These are phyloP conservation scores for Eriocheir sinensis DNA, from an alignment of 1,140 invertebrate genomes.

Conservation along the genomic window DNA sequence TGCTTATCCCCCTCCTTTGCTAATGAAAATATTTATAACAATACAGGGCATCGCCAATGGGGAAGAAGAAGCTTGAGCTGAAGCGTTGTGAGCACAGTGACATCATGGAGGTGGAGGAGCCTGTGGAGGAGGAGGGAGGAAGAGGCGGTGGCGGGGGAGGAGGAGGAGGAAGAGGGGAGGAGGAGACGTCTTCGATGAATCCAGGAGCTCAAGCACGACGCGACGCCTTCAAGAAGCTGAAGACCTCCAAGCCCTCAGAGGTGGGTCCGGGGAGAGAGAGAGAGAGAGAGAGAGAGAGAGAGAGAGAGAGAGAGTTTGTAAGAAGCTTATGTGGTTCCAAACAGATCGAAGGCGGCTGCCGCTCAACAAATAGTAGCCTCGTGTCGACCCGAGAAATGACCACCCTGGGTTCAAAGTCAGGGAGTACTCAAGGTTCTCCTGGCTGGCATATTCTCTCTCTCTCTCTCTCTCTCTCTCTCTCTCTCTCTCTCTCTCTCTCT, in stretches of 20 bases:
- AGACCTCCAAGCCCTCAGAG: background rate
- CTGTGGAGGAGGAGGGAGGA: background rate
- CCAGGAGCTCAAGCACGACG: conserved; percentile 38
- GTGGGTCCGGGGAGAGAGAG: background rate
- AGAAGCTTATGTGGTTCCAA: too few species aligned
- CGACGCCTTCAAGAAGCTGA: conserved; percentile 49
- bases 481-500: background rate
- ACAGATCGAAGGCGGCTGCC: too few species aligned
- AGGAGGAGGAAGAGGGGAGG: background rate
- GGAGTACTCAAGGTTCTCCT: background rate
- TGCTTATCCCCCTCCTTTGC: too few species aligned
- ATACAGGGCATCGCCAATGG: background rate
- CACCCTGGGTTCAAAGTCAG: too few species aligned
- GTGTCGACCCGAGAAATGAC: too few species aligned
- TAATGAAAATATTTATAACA: too few species aligned
- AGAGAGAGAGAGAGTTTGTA: background rate
- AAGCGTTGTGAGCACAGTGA: conserved; percentile 36
- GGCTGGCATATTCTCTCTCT: background rate
- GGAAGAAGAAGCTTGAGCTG: conserved; percentile 42
- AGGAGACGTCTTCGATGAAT: background rate
- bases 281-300: background rate
- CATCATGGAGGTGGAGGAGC: conserved; percentile 53
- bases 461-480: background rate
- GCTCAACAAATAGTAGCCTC: too few species aligned
- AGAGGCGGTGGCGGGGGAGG: background rate